Conservation (phyloP, 2,888 invertebrate species). For the Dolomedes plantarius region DNA sequence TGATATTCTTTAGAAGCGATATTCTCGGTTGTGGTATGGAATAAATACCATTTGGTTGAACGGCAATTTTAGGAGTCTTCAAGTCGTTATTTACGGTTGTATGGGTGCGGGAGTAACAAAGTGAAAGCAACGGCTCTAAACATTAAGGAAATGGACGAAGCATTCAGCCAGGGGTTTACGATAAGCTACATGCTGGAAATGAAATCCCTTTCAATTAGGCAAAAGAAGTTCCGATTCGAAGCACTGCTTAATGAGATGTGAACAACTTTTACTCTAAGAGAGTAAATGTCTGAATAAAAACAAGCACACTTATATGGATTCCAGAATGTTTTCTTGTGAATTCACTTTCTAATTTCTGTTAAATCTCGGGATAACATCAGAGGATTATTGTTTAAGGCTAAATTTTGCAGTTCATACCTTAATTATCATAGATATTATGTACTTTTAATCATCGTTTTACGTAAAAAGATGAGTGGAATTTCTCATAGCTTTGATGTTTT, state of each 20-base stretch:
- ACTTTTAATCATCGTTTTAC: too few relatives aligned
- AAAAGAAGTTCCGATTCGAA: constrained; percentile 31
- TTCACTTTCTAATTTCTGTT: too few relatives aligned
- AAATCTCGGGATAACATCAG: too few relatives aligned
- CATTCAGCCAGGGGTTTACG: constrained; percentile 33
- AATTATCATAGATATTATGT: too few relatives aligned
- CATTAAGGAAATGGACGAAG: constrained; percentile 39
- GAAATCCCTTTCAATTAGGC: constrained; percentile 58
- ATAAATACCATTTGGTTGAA: neutral
- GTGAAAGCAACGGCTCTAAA: neutral
- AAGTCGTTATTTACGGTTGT: constrained; percentile 18
- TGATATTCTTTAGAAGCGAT: neutral
- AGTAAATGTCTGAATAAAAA: neutral
- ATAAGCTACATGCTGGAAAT: constrained; percentile 10
- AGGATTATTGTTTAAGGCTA: too few relatives aligned
- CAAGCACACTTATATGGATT: too few relatives aligned
- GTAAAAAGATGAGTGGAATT: too few relatives aligned
- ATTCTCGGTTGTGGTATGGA: neutral
- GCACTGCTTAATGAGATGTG: constrained; percentile 45
- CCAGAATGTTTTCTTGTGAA: too few relatives aligned
- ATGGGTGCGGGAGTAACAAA: neutral
- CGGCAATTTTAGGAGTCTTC: neutral
- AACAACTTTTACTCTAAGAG: constrained; percentile 18
- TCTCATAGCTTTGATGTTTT: too few relatives aligned
- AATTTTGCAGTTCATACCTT: too few relatives aligned